phyloP scores from a whole-genome alignment of 2,113 vertebrate species.

The Oncorhynchus tshawytscha region DNA sequence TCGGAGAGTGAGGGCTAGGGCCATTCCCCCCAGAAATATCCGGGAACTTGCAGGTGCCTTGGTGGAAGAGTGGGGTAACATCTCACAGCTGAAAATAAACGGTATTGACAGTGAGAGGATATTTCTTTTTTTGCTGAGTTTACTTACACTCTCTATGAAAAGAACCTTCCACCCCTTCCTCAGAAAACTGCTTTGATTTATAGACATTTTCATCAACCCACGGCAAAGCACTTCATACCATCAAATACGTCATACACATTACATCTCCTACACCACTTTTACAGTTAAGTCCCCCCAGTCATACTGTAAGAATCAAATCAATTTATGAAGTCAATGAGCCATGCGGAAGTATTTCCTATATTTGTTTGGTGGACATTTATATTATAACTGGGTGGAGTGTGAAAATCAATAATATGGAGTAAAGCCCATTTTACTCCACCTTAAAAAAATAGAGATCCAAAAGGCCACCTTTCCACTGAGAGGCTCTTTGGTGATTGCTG shows the following conservation, averaged over 20 bases:
- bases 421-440: slow-evolving; percentile 33
- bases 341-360: slow-evolving; percentile 35
- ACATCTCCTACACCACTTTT: slow-evolving; percentile 32
- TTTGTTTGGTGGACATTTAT: slow-evolving; percentile 16
- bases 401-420: background rate
- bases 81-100: too few species aligned
- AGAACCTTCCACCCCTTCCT: background rate
- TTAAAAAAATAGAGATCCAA: slow-evolving; percentile 29
- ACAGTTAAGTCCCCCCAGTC: slow-evolving; percentile 10
- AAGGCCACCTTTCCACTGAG: slow-evolving; percentile 39
- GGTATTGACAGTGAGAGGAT: too few species aligned
- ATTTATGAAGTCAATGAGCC: slow-evolving; percentile 28
- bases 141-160: too few species aligned
- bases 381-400: too few species aligned
- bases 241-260: slow-evolving; percentile 38
- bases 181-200: background rate
- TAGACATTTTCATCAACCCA: background rate
- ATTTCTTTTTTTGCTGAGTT: too few species aligned
- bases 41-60: too few species aligned
- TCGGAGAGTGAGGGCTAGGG: too few species aligned
- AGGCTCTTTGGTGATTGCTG: slow-evolving; percentile 59
- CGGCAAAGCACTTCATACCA: background rate
- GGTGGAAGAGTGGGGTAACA: too few species aligned
- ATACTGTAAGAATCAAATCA: slow-evolving; percentile 46
- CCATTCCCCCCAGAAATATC: too few species aligned